A percentile compares a stretch with the other conserved stretches of the same genome.
Conservation (phyloP, 2,797 vertebrate species). For the Pangasius sanitwongsei region DNA sequence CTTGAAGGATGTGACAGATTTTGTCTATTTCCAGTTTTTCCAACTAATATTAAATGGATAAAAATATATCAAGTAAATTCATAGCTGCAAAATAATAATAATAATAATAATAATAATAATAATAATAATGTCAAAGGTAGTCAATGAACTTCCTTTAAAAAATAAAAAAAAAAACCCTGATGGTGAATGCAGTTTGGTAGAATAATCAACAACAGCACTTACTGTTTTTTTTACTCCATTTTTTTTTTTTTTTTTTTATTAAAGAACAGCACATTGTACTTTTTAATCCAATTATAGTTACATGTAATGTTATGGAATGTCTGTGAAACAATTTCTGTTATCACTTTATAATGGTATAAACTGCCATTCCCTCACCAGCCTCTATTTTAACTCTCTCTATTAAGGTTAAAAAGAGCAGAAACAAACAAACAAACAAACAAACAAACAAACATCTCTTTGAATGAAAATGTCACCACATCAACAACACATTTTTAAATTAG, state of each 20-base stretch:
- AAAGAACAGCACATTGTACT: not conserved
- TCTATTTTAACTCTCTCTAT: not conserved
- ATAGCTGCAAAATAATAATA: not conserved
- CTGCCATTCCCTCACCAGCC: not conserved
- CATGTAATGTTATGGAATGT: not conserved
- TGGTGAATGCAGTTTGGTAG: too few relatives aligned
- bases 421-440: too few relatives aligned
- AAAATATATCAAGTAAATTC: not conserved
- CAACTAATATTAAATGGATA: not conserved
- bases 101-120: too few relatives aligned
- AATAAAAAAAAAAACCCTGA: too few relatives aligned
- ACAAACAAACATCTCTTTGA: too few relatives aligned
- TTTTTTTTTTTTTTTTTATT: too few relatives aligned
- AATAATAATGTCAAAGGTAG: too few relatives aligned
- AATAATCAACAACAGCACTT: too few relatives aligned
- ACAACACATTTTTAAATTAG: not conserved
- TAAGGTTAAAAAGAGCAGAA: not conserved
- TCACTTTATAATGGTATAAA: not conserved
- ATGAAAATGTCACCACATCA: not conserved
- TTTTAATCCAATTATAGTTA: too few relatives aligned
- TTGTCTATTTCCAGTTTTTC: not conserved
- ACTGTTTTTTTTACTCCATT: too few relatives aligned
- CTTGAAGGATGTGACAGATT: too few relatives aligned
- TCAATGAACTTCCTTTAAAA: too few relatives aligned
- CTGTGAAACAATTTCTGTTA: not conserved